Conservation (phyloP, 2,888 invertebrate species). For the Phortica magna region DNA sequence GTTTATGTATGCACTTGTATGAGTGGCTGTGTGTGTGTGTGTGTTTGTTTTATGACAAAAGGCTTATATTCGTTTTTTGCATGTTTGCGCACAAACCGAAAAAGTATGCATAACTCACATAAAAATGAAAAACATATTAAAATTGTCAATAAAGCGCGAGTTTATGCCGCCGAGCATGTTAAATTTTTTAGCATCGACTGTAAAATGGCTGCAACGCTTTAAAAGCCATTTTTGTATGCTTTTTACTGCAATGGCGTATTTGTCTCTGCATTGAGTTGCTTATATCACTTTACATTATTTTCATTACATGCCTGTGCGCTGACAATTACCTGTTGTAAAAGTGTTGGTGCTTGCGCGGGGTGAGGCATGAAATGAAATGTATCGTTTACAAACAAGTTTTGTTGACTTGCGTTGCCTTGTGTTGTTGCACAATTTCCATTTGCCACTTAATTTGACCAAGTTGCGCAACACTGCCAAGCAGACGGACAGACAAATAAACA, state of each 20-base stretch:
- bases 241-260: slow-evolving; percentile 6
- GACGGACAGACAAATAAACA: slow-evolving; percentile 1
- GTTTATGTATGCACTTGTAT: slow-evolving; percentile 26
- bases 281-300: neutral
- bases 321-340: too few relatives aligned
- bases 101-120: slow-evolving; percentile 54
- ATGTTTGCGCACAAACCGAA: slow-evolving; percentile 14
- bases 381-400: too few relatives aligned
- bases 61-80: slow-evolving; percentile 55
- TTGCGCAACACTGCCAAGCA: slow-evolving; percentile 26
- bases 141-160: slow-evolving; percentile 74
- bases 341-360: too few relatives aligned
- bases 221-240: neutral
- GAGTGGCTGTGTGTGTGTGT: slow-evolving; percentile 35
- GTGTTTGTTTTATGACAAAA: slow-evolving; percentile 55
- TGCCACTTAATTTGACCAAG: slow-evolving; percentile 65
- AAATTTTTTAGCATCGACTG: slow-evolving; percentile 12
- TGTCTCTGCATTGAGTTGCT: neutral
- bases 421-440: slow-evolving; percentile 48
- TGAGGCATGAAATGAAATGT: too few relatives aligned
- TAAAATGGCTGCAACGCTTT: neutral
- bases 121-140: slow-evolving; percentile 70
- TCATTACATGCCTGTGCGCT: neutral
- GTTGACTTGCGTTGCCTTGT: neutral
- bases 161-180: slow-evolving; percentile 54